These are phyloP conservation scores for Decapterus maruadsi DNA, from an alignment of 2,797 vertebrate species.

Conservation along the genomic window DNA sequence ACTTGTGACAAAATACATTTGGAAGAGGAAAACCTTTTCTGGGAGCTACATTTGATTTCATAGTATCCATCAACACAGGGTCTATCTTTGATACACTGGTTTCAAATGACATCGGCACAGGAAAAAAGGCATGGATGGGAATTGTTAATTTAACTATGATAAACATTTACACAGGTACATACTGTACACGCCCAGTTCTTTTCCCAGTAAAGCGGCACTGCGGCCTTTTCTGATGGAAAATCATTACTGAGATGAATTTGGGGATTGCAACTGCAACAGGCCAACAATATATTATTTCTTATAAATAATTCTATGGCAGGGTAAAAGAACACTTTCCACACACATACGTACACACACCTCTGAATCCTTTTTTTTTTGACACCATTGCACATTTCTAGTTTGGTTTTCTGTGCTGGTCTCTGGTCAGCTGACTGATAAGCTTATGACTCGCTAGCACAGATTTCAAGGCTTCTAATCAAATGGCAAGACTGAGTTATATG, in stretches of 20 bases:
- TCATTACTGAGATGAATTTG: conserved; percentile 53
- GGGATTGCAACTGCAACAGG: conserved; percentile 49
- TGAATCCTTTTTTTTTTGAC: conserved; percentile 45
- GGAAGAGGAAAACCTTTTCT: conserved; percentile 59
- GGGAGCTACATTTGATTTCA: conserved; percentile 70
- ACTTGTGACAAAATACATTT: conserved; percentile 83
- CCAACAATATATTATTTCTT: conserved; percentile 34
- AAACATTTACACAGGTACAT: conserved; percentile 56
- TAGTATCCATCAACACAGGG: conserved; percentile 35
- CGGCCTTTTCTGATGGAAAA: conserved; percentile 55
- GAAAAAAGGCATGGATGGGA: conserved; percentile 51
- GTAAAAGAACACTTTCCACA: conserved; percentile 44
- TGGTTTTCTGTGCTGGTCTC: conserved; percentile 32
- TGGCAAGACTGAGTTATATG: not conserved
- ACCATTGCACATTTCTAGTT: conserved; percentile 39
- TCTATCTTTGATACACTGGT: conserved; percentile 57
- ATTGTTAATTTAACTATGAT: conserved; percentile 33
- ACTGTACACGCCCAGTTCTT: conserved; percentile 59
- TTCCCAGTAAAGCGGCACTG: conserved; percentile 36
- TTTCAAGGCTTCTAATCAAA: conserved; percentile 30
- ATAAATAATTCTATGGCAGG: conserved; percentile 55
- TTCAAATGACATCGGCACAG: conserved; percentile 44
- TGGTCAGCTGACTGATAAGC: conserved; percentile 13
- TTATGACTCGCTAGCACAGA: conserved; percentile 16
- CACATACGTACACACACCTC: conserved; percentile 14